These are phyloP conservation scores for Drosophila pallidifrons DNA, from an alignment of 1,140 invertebrate genomes.

Conservation along the genomic window DNA sequence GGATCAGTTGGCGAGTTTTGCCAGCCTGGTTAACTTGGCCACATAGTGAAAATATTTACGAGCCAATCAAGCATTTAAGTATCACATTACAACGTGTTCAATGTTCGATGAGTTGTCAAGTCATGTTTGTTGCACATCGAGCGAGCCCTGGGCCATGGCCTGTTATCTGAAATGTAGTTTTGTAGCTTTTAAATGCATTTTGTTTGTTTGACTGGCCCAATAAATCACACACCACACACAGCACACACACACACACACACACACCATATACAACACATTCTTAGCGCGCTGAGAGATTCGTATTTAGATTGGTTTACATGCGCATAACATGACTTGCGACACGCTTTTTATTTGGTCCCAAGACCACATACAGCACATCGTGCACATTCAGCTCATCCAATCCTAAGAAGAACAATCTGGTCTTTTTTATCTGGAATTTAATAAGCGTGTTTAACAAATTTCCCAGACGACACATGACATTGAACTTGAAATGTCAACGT, in stretches of 20 bases:
- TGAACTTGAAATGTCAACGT: conserved; percentile 69
- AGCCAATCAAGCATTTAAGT: conserved; percentile 85
- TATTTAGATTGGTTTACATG: conserved; percentile 84
- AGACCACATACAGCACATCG: conserved; percentile 4
- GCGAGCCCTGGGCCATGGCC: conserved; percentile 32
- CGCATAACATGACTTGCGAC: conserved; percentile 70
- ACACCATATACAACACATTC: background rate
- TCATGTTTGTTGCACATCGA: conserved; percentile 71
- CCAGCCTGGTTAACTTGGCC: conserved; percentile 28
- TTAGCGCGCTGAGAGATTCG: conserved; percentile 34
- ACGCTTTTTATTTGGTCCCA: conserved; percentile 46
- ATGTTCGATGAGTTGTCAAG: conserved; percentile 85
- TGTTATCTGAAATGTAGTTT: conserved; percentile 75
- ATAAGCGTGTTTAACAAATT: conserved; percentile 79
- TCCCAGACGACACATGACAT: conserved; percentile 62
- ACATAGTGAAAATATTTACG: conserved; percentile 84
- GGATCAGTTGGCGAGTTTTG: background rate
- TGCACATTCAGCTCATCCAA: conserved; percentile 27
- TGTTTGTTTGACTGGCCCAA: conserved; percentile 80
- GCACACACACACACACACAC: conserved; percentile 12
- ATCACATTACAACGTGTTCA: conserved; percentile 85
- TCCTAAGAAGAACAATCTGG: conserved; percentile 3
- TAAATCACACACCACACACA: conserved; percentile 61
- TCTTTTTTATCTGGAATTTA: conserved; percentile 58
- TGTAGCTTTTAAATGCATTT: conserved; percentile 84